Evolutionary conservation across 2,888 invertebrate species (phyloP), one percentile per base, ranked within the genome.

Genomic region (Linnaemya vulpina): DNA sequence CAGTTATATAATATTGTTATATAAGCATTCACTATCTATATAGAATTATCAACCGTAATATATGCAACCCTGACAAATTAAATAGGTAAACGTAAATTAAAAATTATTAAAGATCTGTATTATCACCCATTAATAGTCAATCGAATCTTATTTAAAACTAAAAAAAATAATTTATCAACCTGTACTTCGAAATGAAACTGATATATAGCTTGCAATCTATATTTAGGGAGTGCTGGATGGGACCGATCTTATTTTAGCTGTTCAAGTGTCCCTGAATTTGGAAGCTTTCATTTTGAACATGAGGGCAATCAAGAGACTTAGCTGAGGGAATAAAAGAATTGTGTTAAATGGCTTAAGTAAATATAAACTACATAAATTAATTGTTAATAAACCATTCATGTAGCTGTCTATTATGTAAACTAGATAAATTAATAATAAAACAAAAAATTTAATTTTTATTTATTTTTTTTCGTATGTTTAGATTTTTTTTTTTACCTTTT

Each of bases 401-500:
- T 30, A 30, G 2, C 30, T 30, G 30, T 3, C 30, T 30, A 30
- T 46, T 51, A 17, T 51, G 3, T 9, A 51, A 20, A 51, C 20
- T 17, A n/a, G 13, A 15, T 5, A 15, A n/a, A 3, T 51, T 9
- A 51, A 51, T 20, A 51, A 51, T 20, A 51, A 13, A 15, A 3
- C 20, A 5, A 51, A 10, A 51, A 51, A 25, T 35, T 5, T 15
- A 15, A 5, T 17, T 58, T 76, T 67, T 35, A 30, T 15, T 71
- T 55, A n/a, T 30, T 30, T 53, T 30, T 68, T 67, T 68, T 73
- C 58, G 70, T 80, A 55, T 63, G 60, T 58, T 75, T 40, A 67
- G 13, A 20, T 55, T 60, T 55, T 74, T 73, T 67, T 76, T 40
- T 77, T 71, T 65, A 71, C 63, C 55, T 82, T 81, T 76, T 84